These are phyloP conservation scores for Idaea biselata DNA, from an alignment of 2,888 invertebrate species.

Conservation along the genomic window DNA sequence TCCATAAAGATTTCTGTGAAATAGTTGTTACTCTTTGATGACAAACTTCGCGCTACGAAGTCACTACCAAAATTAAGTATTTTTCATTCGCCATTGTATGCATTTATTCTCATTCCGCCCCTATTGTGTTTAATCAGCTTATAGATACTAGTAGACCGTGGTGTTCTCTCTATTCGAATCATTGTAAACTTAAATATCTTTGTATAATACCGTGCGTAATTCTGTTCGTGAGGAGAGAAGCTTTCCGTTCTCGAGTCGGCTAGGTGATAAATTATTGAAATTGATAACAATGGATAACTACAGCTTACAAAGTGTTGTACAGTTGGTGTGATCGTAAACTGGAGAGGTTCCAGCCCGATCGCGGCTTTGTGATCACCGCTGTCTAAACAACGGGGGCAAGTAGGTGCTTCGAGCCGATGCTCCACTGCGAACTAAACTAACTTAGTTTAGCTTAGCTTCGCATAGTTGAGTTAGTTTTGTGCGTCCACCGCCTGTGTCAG, in stretches of 20 bases:
- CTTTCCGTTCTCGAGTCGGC: constrained; percentile 63
- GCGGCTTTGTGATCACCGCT: constrained; percentile 69
- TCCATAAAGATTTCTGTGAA: no score
- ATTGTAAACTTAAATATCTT: neutral
- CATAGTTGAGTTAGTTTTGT: no score
- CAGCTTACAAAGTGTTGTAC: constrained; percentile 63
- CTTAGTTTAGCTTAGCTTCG: no score
- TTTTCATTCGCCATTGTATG: no score
- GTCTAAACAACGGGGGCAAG: constrained; percentile 56
- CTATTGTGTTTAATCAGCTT: no score
- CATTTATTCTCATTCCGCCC: no score
- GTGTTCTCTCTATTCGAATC: neutral
- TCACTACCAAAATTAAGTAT: no score
- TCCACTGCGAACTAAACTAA: no score
- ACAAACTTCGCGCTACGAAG: no score
- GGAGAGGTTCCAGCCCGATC: constrained; percentile 69
- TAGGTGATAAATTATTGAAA: constrained; percentile 75
- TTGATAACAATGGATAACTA: constrained; percentile 76
- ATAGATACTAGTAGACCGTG: neutral
- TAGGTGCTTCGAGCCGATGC: no score
- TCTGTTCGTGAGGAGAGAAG: constrained; percentile 57
- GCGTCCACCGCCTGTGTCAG: no score
- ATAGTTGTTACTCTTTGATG: no score
- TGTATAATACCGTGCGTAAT: constrained; percentile 23
- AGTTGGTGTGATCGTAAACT: constrained; percentile 76